Evolutionary conservation across 2,888 invertebrate species (phyloP), one percentile per base, ranked within the genome.

Genomic region (Entomobrya proxima): DNA sequence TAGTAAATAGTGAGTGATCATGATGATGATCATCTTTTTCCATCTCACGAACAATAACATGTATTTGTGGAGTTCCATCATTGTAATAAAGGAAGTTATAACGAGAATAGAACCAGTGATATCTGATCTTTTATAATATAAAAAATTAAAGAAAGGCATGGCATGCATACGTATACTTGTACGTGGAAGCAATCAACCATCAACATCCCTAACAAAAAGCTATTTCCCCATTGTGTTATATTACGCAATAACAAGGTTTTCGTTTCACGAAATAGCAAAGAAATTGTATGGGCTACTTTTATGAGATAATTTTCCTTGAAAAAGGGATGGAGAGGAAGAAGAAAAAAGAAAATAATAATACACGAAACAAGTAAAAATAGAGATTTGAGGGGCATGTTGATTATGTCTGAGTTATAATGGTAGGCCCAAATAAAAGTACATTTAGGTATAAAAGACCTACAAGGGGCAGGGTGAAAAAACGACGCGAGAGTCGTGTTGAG

Each of bases 151-250:
- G 37, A 21, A 15, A 15, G 2, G 32, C 61, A 61, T 32, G 1
- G n/a, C 32, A 32, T 18, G n/a, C 27, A 55, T 27, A 27, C 5
- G 9, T n/a, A 61, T n/a, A 4, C 18, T 3, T 32, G 64, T 37
- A 64, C 64, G 21, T 44, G 44, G 72, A 72, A 44, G 72, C 47
- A 47, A 72, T 72, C 72, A 72, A 47, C 44, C 72, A 72, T 72
- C 72, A 72, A 47, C 47, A 27, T 72, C 47, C 27, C 15, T 40
- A 21, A 15, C 30, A 47, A 15, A n/a, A 72, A 30, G 30, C 72
- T 47, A 72, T 72, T 72, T 72, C 72, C 72, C 72, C 72, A 72
- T 72, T 72, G 72, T 72, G 21, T 47, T 47, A 47, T 72, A 47
- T 47, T 72, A 72, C 72, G 30, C 44, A 72, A 72, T 72, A 72